Evolutionary conservation across 2,888 invertebrate species (phyloP).

Genomic region (Panopea generosa): DNA sequence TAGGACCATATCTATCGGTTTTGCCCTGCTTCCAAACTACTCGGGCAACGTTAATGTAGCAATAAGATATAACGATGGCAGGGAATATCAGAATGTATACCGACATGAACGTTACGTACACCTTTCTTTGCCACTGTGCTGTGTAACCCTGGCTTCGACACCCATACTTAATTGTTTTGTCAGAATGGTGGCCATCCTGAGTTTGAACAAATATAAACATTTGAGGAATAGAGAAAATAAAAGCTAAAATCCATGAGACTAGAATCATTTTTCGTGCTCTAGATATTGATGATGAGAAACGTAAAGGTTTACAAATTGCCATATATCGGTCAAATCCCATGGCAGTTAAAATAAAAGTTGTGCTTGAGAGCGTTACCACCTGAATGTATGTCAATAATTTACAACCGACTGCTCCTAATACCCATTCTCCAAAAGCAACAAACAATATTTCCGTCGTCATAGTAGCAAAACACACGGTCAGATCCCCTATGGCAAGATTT

Average conservation of each 20-base stretch:
- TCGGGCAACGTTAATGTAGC: conserved; percentile 85
- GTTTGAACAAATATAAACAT: conserved; percentile 85
- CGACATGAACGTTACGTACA: conserved; percentile 85
- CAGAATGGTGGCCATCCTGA: conserved; percentile 78
- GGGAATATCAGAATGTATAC: conserved; percentile 85
- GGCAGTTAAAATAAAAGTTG: conserved; percentile 85
- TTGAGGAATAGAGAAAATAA: conserved; percentile 84
- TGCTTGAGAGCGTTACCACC: conserved; percentile 85
- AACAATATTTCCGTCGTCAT: conserved; percentile 86
- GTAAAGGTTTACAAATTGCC: conserved; percentile 85
- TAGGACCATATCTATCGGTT: conserved; percentile 54
- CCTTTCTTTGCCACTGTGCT: conserved; percentile 85
- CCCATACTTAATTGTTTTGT: conserved; percentile 78
- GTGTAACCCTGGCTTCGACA: conserved; percentile 85
- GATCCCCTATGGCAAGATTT: conserved; percentile 85
- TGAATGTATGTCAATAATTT: conserved; percentile 85
- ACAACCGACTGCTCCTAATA: conserved; percentile 84
- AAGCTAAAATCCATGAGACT: conserved; percentile 84
- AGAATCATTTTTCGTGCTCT: conserved; percentile 84
- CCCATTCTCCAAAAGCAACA: conserved; percentile 85
- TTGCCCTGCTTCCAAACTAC: conserved; percentile 85
- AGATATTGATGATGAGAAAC: conserved; percentile 77
- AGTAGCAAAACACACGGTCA: conserved; percentile 85
- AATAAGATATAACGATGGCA: conserved; percentile 84
- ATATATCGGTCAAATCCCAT: conserved; percentile 86